phyloP scores from a whole-genome alignment of 2,888 invertebrate species.

The Vannuccia rotundouncinata region DNA sequence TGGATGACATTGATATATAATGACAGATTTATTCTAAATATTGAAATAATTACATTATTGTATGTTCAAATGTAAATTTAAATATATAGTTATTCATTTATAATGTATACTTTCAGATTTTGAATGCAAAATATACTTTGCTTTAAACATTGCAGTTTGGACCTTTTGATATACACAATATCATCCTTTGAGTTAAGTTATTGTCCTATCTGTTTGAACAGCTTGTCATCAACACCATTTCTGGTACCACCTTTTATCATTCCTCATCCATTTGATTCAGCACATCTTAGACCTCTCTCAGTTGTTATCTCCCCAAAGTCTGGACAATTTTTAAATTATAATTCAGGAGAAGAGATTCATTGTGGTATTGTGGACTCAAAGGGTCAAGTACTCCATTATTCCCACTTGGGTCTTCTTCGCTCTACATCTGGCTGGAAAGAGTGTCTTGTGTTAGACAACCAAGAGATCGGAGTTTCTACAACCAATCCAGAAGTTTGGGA shows the following conservation, averaged over 20 bases:
- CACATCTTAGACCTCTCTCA: neutral
- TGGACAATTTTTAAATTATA: neutral
- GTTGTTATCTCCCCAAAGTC: neutral
- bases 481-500: neutral
- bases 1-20: no score
- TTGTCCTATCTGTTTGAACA: neutral
- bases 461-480: neutral
- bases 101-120: neutral
- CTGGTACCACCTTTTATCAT: neutral
- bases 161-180: neutral
- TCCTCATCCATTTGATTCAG: neutral
- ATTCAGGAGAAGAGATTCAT: neutral
- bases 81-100: no score
- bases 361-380: neutral
- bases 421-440: neutral
- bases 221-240: neutral
- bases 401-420: neutral
- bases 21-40: no score
- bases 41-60: no score
- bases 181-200: neutral
- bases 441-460: neutral
- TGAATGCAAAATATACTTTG: neutral
- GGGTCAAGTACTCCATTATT: neutral
- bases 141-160: neutral
- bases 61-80: no score